Base-by-base conservation (phyloP, 2,113 vertebrate genomes). In the Tenrec ecaudatus region DNA sequence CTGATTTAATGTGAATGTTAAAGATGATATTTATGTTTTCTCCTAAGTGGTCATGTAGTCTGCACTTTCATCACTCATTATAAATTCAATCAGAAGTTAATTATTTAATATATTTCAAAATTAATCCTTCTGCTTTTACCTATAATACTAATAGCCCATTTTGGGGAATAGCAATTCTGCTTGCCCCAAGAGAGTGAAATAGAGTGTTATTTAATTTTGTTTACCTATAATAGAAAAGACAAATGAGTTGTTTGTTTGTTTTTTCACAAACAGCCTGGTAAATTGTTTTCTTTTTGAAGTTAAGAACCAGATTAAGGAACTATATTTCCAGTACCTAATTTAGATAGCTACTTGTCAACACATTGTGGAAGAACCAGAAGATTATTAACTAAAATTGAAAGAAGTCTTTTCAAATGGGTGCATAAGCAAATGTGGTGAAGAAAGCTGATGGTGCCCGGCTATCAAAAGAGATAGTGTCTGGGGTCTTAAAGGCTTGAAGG, bases 181-280 rank as follows among this genome's bases (percentile, higher is more conserved):
- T 89, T 82, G 19, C 57, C 19, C 40, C 33, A 82, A 73, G 12
- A 36, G 3, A 60, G 19, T 68, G 5, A 87, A 53, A 53, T 33
- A 14, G 0, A 81, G 2, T 71, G 0, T 69, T 53, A 71, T 91
- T 38, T 89, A 3, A 2, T 77, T 83, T 17, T 86, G 3, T 86
- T 92, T 68, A 68, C n/a, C 19, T 82, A 17, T 64, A 93, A 95
- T 92, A 29, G 60, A n/a, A 6, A 43, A 95, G 14, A 66, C 9
- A 87, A 31, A 19, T 31, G 23, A 2, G 4, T 53, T 40, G 40
- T 40, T 40, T n/a, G n/a, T 40, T 40, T 40, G 6, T 29, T 33
- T 15, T n/a, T 29, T 29, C 40, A 81, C 38, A 22, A 43, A 84
- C 9, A 69, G 3, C 38, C 10, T 53, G 2, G 33, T 31, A 31